phyloP scores from a whole-genome alignment of 2,113 vertebrate species.

The Mola mola region DNA sequence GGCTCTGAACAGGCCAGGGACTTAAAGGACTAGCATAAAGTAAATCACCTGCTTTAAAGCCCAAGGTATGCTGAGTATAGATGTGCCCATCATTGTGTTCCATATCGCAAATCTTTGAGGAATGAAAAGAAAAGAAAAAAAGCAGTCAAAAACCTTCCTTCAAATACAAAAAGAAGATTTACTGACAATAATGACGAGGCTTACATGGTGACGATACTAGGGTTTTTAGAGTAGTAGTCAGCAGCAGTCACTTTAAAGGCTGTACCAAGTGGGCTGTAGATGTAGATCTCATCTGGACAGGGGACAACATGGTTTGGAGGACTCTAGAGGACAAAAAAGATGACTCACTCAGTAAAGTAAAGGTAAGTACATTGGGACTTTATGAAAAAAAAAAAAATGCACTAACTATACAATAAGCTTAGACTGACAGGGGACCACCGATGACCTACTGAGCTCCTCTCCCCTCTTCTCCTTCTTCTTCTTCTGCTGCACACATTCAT shows the following conservation, averaged over 20 bases:
- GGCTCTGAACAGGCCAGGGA: too few relatives aligned
- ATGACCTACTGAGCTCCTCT: too few relatives aligned
- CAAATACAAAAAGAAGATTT: too few relatives aligned
- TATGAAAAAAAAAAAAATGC: too few relatives aligned
- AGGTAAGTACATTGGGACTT: too few relatives aligned
- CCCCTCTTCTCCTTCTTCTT: too few relatives aligned
- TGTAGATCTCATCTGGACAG: constrained; percentile 87
- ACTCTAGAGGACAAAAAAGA: constrained; percentile 76
- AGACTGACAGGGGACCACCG: too few relatives aligned
- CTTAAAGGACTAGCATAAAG: too few relatives aligned
- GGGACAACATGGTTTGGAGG: constrained; percentile 97
- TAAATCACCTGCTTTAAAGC: constrained; percentile 98
- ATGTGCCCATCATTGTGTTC: constrained; percentile 99
- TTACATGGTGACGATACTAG: constrained; percentile 95
- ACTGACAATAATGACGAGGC: constrained; percentile 58
- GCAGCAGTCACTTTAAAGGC: constrained; percentile 89
- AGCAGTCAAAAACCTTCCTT: too few relatives aligned
- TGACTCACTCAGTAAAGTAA: too few relatives aligned
- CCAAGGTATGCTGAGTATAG: constrained; percentile 98
- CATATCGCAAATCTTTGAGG: constrained; percentile 94
- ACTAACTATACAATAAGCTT: too few relatives aligned
- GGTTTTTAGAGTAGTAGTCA: constrained; percentile 87
- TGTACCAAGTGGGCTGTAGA: constrained; percentile 94
- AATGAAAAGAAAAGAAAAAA: constrained; percentile 19
- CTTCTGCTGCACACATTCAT: too few relatives aligned